A percentile compares a stretch with the other conserved stretches of the same genome.
These are phyloP conservation scores for Tragelaphus buxtoni DNA, from an alignment of 2,113 vertebrate species.

Conservation along the genomic window DNA sequence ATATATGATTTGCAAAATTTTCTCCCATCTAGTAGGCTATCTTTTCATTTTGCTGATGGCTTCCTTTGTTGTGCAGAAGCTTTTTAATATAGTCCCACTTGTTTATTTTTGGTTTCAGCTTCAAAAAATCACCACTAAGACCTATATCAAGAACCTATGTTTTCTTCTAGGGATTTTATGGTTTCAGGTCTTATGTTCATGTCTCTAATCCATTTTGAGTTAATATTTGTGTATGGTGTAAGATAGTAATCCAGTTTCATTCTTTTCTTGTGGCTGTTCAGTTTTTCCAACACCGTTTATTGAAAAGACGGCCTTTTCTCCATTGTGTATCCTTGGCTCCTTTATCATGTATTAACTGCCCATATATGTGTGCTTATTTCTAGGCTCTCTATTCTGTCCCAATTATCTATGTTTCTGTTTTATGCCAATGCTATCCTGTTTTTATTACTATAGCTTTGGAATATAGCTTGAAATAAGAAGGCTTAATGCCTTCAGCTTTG, in stretches of 20 bases:
- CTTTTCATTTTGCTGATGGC: not conserved
- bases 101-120: not conserved
- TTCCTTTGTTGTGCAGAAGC: not conserved
- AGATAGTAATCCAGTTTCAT: not conserved
- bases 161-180: not conserved
- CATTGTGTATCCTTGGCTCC: not conserved
- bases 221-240: not conserved
- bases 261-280: not conserved
- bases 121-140: not conserved
- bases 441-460: not conserved
- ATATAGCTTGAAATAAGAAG: not conserved
- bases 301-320: not conserved
- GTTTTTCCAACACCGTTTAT: not conserved
- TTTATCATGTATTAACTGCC: not conserved
- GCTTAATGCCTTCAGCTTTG: not conserved
- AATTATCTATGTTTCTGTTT: not conserved
- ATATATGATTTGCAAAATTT: not conserved
- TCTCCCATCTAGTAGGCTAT: not conserved
- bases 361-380: not conserved
- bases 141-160: not conserved
- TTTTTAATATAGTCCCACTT: not conserved
- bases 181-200: not conserved
- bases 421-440: not conserved
- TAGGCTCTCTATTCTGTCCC: not conserved
- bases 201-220: not conserved